These are phyloP conservation scores for Luehdorfia chinensis DNA, from an alignment of 1,140 invertebrate genomes.

Conservation along the genomic window DNA sequence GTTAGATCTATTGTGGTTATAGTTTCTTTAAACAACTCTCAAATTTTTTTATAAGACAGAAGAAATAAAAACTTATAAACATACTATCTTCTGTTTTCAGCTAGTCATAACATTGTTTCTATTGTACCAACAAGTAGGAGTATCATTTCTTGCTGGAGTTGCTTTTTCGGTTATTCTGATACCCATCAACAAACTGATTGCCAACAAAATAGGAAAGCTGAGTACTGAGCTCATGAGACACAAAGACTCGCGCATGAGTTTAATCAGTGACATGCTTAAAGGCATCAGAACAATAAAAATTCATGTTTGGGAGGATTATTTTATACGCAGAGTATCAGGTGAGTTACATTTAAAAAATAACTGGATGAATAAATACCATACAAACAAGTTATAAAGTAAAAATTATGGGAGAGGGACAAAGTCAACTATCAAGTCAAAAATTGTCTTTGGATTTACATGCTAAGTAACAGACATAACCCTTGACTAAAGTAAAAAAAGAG, in stretches of 20 bases:
- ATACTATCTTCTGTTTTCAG: conserved; percentile 76
- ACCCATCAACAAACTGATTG: conserved; percentile 95
- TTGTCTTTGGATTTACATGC: no score
- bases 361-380: no score
- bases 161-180: conserved; percentile 92
- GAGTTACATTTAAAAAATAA: no score
- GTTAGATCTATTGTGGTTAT: no score
- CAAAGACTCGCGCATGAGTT: conserved; percentile 94
- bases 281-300: conserved; percentile 95
- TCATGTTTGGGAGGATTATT: conserved; percentile 95
- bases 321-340: conserved; percentile 82
- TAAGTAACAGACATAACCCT: no score
- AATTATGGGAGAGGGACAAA: no score
- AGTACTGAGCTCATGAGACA: conserved; percentile 93
- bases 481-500: no score
- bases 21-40: no score
- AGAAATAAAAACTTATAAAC: conserved; percentile 12
- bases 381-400: no score
- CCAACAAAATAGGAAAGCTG: conserved; percentile 91
- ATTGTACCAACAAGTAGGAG: conserved; percentile 91
- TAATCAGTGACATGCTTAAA: conserved; percentile 92
- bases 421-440: no score
- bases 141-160: conserved; percentile 94
- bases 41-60: no score
- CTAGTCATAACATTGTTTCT: conserved; percentile 88